Conservation (phyloP, 2,888 invertebrate genomes). For the Pantelozetes paolii region DNA sequence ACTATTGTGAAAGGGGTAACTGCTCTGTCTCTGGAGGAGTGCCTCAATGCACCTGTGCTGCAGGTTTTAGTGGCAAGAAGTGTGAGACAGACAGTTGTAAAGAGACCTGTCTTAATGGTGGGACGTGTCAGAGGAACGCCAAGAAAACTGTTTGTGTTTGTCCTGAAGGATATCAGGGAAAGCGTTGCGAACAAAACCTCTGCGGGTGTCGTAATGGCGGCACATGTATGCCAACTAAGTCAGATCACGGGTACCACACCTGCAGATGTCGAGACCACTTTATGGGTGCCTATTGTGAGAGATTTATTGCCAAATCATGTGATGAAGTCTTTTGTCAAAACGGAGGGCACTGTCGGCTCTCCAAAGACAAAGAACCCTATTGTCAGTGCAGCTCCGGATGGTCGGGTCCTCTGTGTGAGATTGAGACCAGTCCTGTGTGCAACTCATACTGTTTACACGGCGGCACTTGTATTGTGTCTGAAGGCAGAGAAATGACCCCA, state of each 20-base stretch:
- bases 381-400: slow-evolving; percentile 94
- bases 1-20: slow-evolving; percentile 52
- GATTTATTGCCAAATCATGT: slow-evolving; percentile 44
- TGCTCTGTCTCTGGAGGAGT: slow-evolving; percentile 38
- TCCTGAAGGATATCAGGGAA: slow-evolving; percentile 55
- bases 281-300: slow-evolving; percentile 50
- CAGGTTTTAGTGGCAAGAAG: slow-evolving; percentile 55
- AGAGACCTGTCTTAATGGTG: slow-evolving; percentile 62
- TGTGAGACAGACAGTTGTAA: slow-evolving; percentile 60
- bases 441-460: slow-evolving; percentile 47
- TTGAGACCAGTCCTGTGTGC: slow-evolving; percentile 48
- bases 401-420: slow-evolving; percentile 91
- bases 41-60: slow-evolving; percentile 57
- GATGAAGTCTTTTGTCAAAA: slow-evolving; percentile 54
- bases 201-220: slow-evolving; percentile 53
- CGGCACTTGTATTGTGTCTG: slow-evolving; percentile 47
- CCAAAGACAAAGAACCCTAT: slow-evolving; percentile 51
- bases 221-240: slow-evolving; percentile 55
- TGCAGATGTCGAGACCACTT: slow-evolving; percentile 54
- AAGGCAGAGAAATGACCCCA: slow-evolving; percentile 48
- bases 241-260: slow-evolving; percentile 48
- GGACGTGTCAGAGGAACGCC: slow-evolving; percentile 53
- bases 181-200: slow-evolving; percentile 58
- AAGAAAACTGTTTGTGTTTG: slow-evolving; percentile 56
- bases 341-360: slow-evolving; percentile 58